phyloP scores from a whole-genome alignment of 2,113 vertebrate species.

The Tympanuchus pallidicinctus region DNA sequence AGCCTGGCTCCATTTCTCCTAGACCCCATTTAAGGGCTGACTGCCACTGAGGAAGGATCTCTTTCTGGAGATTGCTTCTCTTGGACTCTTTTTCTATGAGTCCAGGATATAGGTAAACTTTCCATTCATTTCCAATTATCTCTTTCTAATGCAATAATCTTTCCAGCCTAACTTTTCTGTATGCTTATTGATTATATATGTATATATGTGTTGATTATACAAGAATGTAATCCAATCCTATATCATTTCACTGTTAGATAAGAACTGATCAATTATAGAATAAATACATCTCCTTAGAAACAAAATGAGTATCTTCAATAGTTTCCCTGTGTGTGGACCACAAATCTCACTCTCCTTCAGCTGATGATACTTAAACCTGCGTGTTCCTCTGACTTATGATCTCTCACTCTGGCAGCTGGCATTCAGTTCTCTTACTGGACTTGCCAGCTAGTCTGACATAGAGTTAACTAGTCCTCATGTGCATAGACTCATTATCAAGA shows the following conservation, averaged over 20 bases:
- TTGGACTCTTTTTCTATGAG: no score
- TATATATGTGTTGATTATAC: no score
- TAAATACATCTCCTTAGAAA: not conserved
- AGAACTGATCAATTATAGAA: accelerated
- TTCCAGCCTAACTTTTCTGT: no score
- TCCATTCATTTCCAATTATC: no score
- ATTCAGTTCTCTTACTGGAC: accelerated
- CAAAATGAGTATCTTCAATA: accelerated
- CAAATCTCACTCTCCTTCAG: not conserved
- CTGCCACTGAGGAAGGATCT: no score
- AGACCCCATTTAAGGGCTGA: no score
- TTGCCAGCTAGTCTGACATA: not conserved
- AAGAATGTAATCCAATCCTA: accelerated
- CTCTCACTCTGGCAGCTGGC: not conserved
- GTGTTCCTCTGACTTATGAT: not conserved
- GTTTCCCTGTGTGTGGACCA: not conserved
- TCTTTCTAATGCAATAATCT: no score
- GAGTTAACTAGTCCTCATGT: not conserved
- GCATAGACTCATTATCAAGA: not conserved
- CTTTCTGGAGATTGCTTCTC: no score
- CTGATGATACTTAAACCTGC: not conserved
- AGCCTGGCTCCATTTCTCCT: no score
- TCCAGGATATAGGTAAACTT: no score
- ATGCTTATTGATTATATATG: no score
- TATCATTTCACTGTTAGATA: not conserved